Conservation (phyloP, 2,797 vertebrate genomes). For the Lacerta agilis region DNA sequence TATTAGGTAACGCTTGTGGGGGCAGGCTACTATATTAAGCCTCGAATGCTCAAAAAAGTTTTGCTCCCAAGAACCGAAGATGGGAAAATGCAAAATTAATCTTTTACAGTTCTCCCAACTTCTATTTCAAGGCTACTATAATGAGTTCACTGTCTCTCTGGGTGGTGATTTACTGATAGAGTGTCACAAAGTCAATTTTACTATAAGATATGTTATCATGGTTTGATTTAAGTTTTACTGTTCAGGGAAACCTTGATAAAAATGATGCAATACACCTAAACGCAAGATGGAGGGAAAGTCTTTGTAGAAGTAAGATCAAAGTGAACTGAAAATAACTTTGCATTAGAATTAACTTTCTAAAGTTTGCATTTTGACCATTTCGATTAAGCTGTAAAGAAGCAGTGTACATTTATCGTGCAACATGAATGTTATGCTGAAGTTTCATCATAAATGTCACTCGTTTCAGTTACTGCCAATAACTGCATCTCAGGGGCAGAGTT, state of each 20-base stretch:
- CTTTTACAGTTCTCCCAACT: slow-evolving; percentile 50
- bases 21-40: background rate
- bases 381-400: background rate
- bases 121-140: slow-evolving; percentile 50
- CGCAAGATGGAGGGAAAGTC: background rate
- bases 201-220: slow-evolving; percentile 37
- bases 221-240: slow-evolving; percentile 46
- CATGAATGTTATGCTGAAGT: background rate
- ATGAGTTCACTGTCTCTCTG: slow-evolving; percentile 48
- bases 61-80: background rate
- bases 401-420: background rate
- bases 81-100: slow-evolving; percentile 15
- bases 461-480: background rate
- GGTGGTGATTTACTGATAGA: slow-evolving; percentile 52
- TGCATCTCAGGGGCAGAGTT: background rate
- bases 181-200: slow-evolving; percentile 48
- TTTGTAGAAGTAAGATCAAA: slow-evolving; percentile 26
- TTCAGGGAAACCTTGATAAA: slow-evolving; percentile 60
- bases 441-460: background rate
- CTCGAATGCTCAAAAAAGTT: background rate
- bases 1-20: background rate
- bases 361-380: slow-evolving; percentile 4
- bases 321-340: slow-evolving; percentile 14
- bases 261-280: slow-evolving; percentile 26
- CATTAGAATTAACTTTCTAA: slow-evolving; percentile 18